Percentiles rank a stretch among this genome's conserved stretches.
phyloP scores from a whole-genome alignment of 2,888 invertebrate genomes.

The Aromia moschata region DNA sequence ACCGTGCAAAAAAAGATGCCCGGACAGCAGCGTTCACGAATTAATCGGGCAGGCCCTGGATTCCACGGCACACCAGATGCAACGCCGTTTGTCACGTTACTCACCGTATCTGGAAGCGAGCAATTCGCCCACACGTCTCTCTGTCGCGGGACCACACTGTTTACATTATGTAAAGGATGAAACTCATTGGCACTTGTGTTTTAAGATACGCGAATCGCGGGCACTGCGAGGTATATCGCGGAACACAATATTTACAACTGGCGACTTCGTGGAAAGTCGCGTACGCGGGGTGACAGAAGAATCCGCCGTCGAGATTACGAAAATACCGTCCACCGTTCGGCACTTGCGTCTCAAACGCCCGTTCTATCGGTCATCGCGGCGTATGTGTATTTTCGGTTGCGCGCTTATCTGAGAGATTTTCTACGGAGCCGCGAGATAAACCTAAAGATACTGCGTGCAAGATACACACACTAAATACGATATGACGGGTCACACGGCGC shows the following conservation, averaged over 20 bases:
- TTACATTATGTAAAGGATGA: slow-evolving; percentile 47
- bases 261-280: slow-evolving; percentile 11
- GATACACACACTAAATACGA: slow-evolving; percentile 62
- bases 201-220: slow-evolving; percentile 16
- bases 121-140: slow-evolving; percentile 48
- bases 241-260: slow-evolving; percentile 36
- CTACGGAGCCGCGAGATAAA: slow-evolving; percentile 50
- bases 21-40: slow-evolving; percentile 25
- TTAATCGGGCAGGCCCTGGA: slow-evolving; percentile 8
- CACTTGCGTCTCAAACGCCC: slow-evolving; percentile 47
- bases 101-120: slow-evolving; percentile 47
- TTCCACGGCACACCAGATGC: neutral
- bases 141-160: slow-evolving; percentile 40
- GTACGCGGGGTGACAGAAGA: too few relatives aligned
- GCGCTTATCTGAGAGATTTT: slow-evolving; percentile 54
- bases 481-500: slow-evolving; percentile 63
- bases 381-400: slow-evolving; percentile 45
- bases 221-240: slow-evolving; percentile 29
- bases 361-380: slow-evolving; percentile 46
- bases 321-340: slow-evolving; percentile 43
- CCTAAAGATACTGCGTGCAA: slow-evolving; percentile 58
- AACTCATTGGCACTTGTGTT: slow-evolving; percentile 34
- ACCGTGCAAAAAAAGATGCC: slow-evolving; percentile 60
- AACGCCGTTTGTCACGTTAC: slow-evolving; percentile 29
- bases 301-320: slow-evolving; percentile 36